Conservation (phyloP, 2,888 invertebrate genomes). For the Rhabditoides inermis region DNA sequence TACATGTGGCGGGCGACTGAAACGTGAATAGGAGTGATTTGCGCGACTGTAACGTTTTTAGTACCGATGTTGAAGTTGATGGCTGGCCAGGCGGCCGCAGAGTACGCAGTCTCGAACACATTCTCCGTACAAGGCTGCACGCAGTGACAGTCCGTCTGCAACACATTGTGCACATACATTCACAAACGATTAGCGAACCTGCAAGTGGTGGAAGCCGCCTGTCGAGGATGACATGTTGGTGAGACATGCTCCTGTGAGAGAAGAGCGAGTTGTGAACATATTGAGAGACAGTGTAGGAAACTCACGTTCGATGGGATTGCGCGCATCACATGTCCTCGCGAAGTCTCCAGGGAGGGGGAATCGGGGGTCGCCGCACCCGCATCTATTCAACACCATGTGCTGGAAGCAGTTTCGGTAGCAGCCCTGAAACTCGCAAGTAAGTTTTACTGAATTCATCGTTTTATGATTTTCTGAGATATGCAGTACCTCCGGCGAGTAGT, state of each 20-base stretch:
- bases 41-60: no score
- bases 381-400: constrained; percentile 42
- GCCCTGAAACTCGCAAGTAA: constrained; percentile 28
- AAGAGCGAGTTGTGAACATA: not conserved
- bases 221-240: constrained; percentile 37
- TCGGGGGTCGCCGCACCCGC: constrained; percentile 51
- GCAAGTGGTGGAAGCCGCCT: constrained; percentile 47
- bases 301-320: constrained; percentile 30
- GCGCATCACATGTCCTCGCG: constrained; percentile 37
- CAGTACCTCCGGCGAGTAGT: constrained; percentile 50
- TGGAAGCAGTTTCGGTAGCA: constrained; percentile 52
- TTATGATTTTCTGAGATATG: not conserved
- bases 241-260: constrained; percentile 32
- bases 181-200: no score
- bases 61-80: constrained; percentile 48
- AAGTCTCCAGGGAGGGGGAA: constrained; percentile 46
- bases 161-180: constrained; percentile 30
- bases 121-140: constrained; percentile 45
- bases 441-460: not conserved
- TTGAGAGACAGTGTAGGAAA: not conserved
- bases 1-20: no score
- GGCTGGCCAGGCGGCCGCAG: constrained; percentile 52
- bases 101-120: constrained; percentile 51
- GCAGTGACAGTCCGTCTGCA: constrained; percentile 8
- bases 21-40: no score